These are phyloP conservation scores for Ondatra zibethicus DNA, from an alignment of 2,113 vertebrate species.

Conservation along the genomic window DNA sequence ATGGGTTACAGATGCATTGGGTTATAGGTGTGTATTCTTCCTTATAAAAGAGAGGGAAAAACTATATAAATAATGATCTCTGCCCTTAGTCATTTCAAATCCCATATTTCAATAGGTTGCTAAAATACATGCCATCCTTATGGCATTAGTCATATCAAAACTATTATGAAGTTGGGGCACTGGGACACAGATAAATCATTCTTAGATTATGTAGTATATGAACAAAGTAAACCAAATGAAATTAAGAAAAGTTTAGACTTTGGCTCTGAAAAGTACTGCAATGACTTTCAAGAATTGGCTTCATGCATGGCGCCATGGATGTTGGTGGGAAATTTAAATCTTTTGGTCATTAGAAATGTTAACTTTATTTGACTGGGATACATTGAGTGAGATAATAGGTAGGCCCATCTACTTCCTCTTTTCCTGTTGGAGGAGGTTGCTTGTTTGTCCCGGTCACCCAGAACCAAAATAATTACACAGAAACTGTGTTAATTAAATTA, in stretches of 20 bases:
- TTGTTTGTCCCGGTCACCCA: too few species aligned
- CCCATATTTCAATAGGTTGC: not conserved
- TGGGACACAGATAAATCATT: not conserved
- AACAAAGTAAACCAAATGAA: not conserved
- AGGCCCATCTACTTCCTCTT: rapidly evolving
- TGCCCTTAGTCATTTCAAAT: not conserved
- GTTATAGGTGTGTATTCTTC: not conserved
- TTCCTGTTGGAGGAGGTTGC: too few species aligned
- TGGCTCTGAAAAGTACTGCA: not conserved
- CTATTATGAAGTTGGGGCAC: rapidly evolving
- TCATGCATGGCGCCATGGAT: not conserved
- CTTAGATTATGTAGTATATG: not conserved
- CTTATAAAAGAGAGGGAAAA: not conserved
- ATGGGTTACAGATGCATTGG: not conserved
- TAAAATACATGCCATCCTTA: not conserved
- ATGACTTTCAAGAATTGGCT: not conserved
- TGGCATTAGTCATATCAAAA: not conserved
- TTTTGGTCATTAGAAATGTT: not conserved
- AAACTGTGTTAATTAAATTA: too few species aligned
- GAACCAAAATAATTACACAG: too few species aligned
- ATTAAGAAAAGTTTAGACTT: not conserved
- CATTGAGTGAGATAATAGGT: not conserved
- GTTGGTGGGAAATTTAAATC: not conserved
- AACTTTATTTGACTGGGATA: not conserved
- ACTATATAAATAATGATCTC: not conserved